Base-by-base conservation (phyloP, 1,140 invertebrate species). In the Eumeta japonica region DNA sequence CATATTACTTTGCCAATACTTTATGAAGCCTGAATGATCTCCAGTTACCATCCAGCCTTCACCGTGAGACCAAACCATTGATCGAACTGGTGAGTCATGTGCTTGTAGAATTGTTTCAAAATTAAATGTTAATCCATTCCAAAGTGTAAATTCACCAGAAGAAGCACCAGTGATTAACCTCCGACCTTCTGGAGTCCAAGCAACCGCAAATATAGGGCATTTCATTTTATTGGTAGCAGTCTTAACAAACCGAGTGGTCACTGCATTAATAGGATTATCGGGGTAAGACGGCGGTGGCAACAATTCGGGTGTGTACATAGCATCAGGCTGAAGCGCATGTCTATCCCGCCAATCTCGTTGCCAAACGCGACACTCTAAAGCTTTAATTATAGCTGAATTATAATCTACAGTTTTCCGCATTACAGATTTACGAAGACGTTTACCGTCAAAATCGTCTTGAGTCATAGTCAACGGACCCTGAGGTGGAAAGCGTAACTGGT, bases 1-100 rank as follows among this genome's bases (percentile, higher is more conserved):
- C 97, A 99, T 99, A 77, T 99, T 99, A 49, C 94, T 95, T 81
- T 99, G 97, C 97, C 97, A 99, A 79, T 99, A 99, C 63, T 99
- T 99, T 28, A 99, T 93, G 66, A 93, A 99, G 18, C 97, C 97
- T 30, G 88, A 87, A 66, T 99, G 94, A 78, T 99, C 97, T 9
- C 92, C 97, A 0, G 97, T 99, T 28, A 99, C 90, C 94, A 99
- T 97, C 97, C 97, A 99, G 49, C 90, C 87, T 77, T 98, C 96
- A 64, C 95, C 97, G 66, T 98, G 92, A 20, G 94, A 98, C 97
- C 97, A 99, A 10, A 95, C 90, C 96, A 99, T 98, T 12, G 94
- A 94, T 38, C 97, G 80, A 4, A 99, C 95, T 5, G 96, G 91
- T 40, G 90, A 90, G 65, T 99, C 97, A 68, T 99, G 97, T 16